Percentiles rank a stretch among this genome's conserved stretches.
These are phyloP conservation scores for Arenicola marina DNA, from an alignment of 2,888 invertebrate genomes.

Conservation along the genomic window DNA sequence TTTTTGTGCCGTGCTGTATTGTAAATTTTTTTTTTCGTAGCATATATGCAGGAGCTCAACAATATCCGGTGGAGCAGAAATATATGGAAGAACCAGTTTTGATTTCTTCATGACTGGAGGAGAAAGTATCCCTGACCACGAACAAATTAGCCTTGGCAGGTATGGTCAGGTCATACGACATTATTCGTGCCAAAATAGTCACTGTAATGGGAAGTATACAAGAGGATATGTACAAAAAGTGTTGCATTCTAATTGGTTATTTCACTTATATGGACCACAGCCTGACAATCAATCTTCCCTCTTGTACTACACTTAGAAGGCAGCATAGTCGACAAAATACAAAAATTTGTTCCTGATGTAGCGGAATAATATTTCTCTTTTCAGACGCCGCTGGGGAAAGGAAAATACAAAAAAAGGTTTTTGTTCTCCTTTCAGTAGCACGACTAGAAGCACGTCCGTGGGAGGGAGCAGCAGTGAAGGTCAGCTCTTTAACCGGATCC, in stretches of 20 bases:
- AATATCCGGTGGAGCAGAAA: constrained; percentile 74
- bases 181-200: background rate
- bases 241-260: background rate
- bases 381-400: background rate
- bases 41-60: constrained; percentile 72
- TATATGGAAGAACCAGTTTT: constrained; percentile 71
- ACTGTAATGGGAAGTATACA: background rate
- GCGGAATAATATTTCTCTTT: too few species aligned
- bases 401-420: background rate
- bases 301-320: too few species aligned
- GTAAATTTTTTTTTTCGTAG: constrained; percentile 37
- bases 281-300: too few species aligned
- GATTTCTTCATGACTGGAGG: constrained; percentile 65
- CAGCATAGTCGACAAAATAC: too few species aligned
- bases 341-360: too few species aligned
- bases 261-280: background rate
- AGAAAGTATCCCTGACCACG: constrained; percentile 19
- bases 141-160: too few species aligned
- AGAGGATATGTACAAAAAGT: too few species aligned
- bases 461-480: constrained; percentile 31
- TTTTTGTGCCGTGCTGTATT: background rate
- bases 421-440: too few species aligned
- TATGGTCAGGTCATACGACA: background rate
- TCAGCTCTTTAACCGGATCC: constrained; percentile 68
- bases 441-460: too few species aligned